phyloP scores from a whole-genome alignment of 2,797 vertebrate species.

The Danio aesculapii region DNA sequence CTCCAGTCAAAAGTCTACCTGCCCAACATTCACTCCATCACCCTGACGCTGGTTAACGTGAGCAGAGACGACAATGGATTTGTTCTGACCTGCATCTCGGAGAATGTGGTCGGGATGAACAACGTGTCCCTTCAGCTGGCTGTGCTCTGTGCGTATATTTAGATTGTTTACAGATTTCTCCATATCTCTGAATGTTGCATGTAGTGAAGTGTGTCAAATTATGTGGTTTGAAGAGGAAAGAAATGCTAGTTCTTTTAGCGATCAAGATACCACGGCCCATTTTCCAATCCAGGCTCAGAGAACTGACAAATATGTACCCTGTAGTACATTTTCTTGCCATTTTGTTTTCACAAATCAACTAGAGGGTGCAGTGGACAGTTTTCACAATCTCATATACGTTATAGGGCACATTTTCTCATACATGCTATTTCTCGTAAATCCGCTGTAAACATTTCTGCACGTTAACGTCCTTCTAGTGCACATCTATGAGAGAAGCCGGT shows the following conservation, averaged over 20 bases:
- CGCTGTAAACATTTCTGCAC: too few relatives aligned
- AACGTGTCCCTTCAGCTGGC: slow-evolving; percentile 93
- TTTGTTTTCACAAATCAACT: too few relatives aligned
- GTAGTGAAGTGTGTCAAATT: not conserved
- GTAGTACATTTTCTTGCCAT: too few relatives aligned
- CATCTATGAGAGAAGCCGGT: too few relatives aligned
- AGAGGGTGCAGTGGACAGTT: too few relatives aligned
- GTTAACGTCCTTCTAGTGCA: too few relatives aligned
- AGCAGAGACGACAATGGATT: slow-evolving; percentile 95
- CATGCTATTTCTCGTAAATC: too few relatives aligned
- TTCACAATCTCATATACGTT: too few relatives aligned
- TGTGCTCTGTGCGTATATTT: slow-evolving; percentile 88
- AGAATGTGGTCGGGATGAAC: slow-evolving; percentile 97
- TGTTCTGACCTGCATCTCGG: slow-evolving; percentile 92
- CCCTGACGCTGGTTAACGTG: slow-evolving; percentile 93
- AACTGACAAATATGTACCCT: too few relatives aligned
- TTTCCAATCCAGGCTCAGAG: too few relatives aligned
- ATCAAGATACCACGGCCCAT: not conserved
- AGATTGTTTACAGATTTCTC: not conserved
- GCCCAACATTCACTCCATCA: slow-evolving; percentile 97
- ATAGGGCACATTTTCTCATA: too few relatives aligned
- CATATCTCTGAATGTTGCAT: not conserved
- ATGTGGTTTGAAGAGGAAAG: not conserved
- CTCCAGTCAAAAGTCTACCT: slow-evolving; percentile 94
- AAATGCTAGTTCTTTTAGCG: not conserved